A percentile compares a stretch with the other conserved stretches of the same genome.
These are phyloP conservation scores for Tinamus major DNA, from an alignment of 2,797 vertebrate genomes.

Conservation along the genomic window DNA sequence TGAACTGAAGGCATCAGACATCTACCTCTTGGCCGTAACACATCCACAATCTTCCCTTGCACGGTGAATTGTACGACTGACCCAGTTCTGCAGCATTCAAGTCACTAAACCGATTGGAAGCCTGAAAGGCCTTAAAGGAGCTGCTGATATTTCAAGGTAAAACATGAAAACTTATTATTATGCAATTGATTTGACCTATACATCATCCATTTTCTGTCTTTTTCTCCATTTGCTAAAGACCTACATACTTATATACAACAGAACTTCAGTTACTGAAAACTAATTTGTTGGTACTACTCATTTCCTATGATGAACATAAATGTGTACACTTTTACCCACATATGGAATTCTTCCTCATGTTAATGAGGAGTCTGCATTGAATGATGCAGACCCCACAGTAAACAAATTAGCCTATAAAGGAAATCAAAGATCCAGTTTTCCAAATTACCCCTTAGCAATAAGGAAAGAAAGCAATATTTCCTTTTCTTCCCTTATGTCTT, in stretches of 20 bases:
- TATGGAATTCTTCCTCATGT: neutral
- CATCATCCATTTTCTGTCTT: neutral
- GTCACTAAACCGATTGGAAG: neutral
- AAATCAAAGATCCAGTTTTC: slow-evolving; percentile 19
- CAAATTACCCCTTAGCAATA: neutral
- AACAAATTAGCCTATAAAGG: slow-evolving; percentile 1
- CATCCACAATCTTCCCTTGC: neutral
- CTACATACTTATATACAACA: neutral
- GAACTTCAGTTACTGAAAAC: neutral
- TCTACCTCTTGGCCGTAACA: neutral
- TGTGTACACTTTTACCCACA: neutral
- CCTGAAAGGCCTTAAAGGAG: slow-evolving; percentile 11
- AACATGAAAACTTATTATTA: neutral
- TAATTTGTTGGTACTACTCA: neutral
- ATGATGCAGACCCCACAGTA: neutral
- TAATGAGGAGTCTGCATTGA: neutral
- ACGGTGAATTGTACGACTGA: neutral
- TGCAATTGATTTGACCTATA: slow-evolving; percentile 53
- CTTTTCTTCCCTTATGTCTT: neutral
- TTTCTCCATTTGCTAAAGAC: neutral
- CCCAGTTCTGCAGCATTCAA: neutral
- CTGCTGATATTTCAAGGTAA: neutral
- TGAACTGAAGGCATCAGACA: neutral
- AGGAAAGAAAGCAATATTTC: neutral
- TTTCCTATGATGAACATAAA: neutral